phyloP scores from a whole-genome alignment of 2,113 vertebrate species.

The Oryzias woworae region DNA sequence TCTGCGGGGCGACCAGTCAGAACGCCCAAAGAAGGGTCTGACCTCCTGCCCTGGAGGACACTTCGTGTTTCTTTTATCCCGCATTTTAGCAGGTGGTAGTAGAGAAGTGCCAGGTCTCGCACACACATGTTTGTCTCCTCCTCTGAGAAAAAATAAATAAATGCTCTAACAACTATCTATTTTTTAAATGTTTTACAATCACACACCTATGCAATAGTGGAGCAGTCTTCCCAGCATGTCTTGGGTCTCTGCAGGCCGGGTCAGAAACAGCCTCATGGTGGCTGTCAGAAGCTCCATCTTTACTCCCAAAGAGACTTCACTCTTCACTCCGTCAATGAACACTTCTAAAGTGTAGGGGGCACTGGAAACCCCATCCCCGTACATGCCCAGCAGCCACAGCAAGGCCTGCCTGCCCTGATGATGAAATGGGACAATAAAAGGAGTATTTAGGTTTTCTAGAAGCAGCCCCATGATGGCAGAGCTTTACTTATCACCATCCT shows the following conservation, averaged over 20 bases:
- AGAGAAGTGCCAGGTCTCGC: slow-evolving; percentile 89
- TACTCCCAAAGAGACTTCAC: slow-evolving; percentile 80
- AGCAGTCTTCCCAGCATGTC: slow-evolving; percentile 90
- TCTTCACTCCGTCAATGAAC: slow-evolving; percentile 85
- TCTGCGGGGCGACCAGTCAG: slow-evolving; percentile 82
- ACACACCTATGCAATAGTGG: slow-evolving; percentile 86
- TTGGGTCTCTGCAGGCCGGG: slow-evolving; percentile 90
- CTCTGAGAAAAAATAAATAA: slow-evolving; percentile 74
- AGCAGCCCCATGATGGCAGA: too few species aligned
- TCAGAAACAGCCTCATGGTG: slow-evolving; percentile 84
- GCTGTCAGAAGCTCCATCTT: slow-evolving; percentile 93
- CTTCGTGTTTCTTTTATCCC: slow-evolving; percentile 80
- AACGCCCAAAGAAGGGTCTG: slow-evolving; percentile 87
- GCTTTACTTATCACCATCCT: too few species aligned
- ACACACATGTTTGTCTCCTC: slow-evolving; percentile 92
- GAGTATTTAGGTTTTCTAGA: not conserved
- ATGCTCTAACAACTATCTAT: not conserved
- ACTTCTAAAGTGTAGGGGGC: slow-evolving; percentile 91
- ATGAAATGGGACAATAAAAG: not conserved
- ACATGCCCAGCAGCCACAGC: slow-evolving; percentile 90
- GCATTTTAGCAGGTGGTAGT: slow-evolving; percentile 86
- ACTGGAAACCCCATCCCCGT: slow-evolving; percentile 82
- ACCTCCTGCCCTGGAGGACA: slow-evolving; percentile 86
- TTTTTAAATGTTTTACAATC: slow-evolving; percentile 8
- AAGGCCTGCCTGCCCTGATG: slow-evolving; percentile 89